A percentile compares a stretch with the other conserved stretches of the same genome.
Evolutionary conservation across 2,113 vertebrate genomes (phyloP).

Genomic region (Pedetes capensis): DNA sequence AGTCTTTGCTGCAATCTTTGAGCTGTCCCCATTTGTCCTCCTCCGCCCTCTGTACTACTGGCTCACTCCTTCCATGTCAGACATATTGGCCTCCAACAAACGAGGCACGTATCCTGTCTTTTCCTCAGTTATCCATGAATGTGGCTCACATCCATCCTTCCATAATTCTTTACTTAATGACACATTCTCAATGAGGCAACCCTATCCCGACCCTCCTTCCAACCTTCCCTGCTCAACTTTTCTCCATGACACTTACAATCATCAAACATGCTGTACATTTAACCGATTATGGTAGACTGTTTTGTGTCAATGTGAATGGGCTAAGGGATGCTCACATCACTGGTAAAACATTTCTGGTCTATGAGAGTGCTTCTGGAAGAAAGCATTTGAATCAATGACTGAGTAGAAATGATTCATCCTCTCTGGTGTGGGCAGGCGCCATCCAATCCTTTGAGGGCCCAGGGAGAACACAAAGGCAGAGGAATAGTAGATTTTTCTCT

Average conservation of each 20-base stretch:
- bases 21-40: background rate
- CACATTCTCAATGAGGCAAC: background rate
- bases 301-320: background rate
- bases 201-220: background rate
- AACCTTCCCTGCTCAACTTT: background rate
- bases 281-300: background rate
- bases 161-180: background rate
- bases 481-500: background rate
- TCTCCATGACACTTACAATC: background rate
- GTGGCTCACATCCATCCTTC: background rate
- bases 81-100: background rate
- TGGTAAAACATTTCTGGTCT: background rate
- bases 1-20: background rate
- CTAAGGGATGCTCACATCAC: background rate
- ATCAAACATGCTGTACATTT: background rate
- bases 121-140: background rate
- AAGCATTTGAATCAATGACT: background rate
- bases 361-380: background rate
- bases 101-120: background rate
- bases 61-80: background rate
- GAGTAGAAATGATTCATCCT: background rate
- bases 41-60: background rate
- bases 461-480: background rate
- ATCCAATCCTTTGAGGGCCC: background rate
- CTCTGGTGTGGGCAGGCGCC: too few species aligned